Percentiles rank a stretch among this genome's conserved stretches.
phyloP scores from a whole-genome alignment of 2,797 vertebrate genomes.

The Thaleichthys pacificus region DNA sequence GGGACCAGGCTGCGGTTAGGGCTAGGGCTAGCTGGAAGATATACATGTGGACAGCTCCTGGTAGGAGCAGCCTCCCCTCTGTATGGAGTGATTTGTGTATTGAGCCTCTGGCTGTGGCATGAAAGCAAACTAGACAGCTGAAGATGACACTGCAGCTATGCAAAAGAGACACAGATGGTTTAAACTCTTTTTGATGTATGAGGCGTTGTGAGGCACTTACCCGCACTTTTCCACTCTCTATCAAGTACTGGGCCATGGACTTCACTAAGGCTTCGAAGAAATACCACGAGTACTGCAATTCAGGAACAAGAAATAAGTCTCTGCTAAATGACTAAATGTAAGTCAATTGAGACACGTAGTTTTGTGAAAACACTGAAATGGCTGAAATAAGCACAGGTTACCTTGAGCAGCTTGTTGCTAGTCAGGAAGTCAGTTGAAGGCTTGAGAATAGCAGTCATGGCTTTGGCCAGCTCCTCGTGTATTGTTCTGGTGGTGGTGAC shows the following conservation, averaged over 20 bases:
- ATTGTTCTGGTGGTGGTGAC: slow-evolving; percentile 81
- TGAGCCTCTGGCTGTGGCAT: no score
- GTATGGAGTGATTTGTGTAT: no score
- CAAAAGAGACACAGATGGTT: not conserved
- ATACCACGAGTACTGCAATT: slow-evolving; percentile 95
- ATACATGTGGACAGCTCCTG: no score
- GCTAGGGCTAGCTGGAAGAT: no score
- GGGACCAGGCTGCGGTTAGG: no score
- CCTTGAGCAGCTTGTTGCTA: slow-evolving; percentile 97
- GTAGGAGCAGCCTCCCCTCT: no score
- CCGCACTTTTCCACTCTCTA: slow-evolving; percentile 94
- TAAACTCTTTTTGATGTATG: no score
- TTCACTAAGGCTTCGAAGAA: slow-evolving; percentile 98
- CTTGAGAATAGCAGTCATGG: slow-evolving; percentile 96
- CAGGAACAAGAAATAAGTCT: no score
- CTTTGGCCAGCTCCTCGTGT: slow-evolving; percentile 94
- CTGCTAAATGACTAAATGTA: no score
- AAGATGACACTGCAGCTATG: no score
- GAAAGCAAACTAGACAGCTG: no score
- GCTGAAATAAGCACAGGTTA: slow-evolving; percentile 46
- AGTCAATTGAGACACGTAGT: no score
- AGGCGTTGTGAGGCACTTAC: slow-evolving; percentile 65
- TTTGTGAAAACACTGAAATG: not conserved
- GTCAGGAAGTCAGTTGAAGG: slow-evolving; percentile 97
- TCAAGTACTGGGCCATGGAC: slow-evolving; percentile 97